Base-by-base conservation (phyloP, 2,797 vertebrate species). In the Naso thynnoides region DNA sequence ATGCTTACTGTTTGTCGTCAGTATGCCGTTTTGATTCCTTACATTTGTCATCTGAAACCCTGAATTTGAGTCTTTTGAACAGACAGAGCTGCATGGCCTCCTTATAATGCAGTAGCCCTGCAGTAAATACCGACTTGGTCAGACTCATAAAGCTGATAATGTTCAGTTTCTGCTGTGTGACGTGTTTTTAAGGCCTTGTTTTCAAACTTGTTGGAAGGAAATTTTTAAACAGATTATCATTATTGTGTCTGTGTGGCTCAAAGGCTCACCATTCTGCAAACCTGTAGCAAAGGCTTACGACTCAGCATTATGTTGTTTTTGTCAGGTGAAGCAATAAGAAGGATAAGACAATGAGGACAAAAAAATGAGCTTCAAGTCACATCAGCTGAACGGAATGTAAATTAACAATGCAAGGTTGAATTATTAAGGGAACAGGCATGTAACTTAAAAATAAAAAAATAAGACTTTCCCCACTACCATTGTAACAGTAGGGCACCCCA, bases 381-480 rank as follows among this genome's bases (percentile, higher is more conserved):
- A 70, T 33, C 13, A 62, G 63, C 31, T 21, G 44, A 66, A 65
- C 4, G 14, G 27, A 27, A 14, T 56, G 29, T 33, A 13, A 76
- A 68, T 21, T 21, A 73, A 39, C 5, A 9, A 19, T 11, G 26
- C 19, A 21, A 27, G 24, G n/a, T 50, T 57, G 24, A 61, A 52
- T 53, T 58, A 53, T 67, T 29, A 44, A 45, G 10, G 16, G 4
- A 70, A 38, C 19, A 21, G 24, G 60, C 31, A 29, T 23, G 58
- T 60, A 27, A 74, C 21, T 63, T 31, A 13, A 41, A n/a, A 41
- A 33, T n/a, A 70, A 58, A 41, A 33, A 24, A 70, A 58, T 31
- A 39, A 52, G n/a, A 39, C 6, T 66, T 56, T 10, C 16, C 33
- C 11, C 21, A 24, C 21, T 54, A 45, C 36, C 1, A 5, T 10